phyloP scores from a whole-genome alignment of 2,888 invertebrate genomes.

The Drosophila mettleri region DNA sequence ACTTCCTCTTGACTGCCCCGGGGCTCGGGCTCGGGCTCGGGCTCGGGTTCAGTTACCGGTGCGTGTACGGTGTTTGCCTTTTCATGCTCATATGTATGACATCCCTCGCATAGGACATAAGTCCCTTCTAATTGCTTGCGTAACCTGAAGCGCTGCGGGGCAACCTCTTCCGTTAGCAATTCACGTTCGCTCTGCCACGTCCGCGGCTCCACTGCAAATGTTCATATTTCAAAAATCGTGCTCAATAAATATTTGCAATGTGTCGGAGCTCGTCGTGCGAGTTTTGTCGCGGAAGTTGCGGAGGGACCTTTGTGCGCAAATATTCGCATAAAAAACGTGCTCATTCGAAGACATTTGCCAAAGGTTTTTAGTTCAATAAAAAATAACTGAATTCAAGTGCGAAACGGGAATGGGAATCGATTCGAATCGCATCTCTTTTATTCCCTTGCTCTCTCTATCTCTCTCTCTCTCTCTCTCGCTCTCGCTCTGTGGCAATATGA shows the following conservation, averaged over 20 bases:
- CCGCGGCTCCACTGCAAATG: slow-evolving; percentile 50
- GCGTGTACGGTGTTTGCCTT: slow-evolving; percentile 55
- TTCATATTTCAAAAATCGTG: slow-evolving; percentile 78
- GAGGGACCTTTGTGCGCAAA: slow-evolving; percentile 34
- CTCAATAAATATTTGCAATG: slow-evolving; percentile 76
- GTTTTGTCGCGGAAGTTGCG: background rate
- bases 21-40: slow-evolving; percentile 14
- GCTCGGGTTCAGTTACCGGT: slow-evolving; percentile 10
- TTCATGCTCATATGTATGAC: slow-evolving; percentile 55
- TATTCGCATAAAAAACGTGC: slow-evolving; percentile 67
- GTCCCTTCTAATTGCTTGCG: slow-evolving; percentile 79
- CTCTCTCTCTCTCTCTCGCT: background rate
- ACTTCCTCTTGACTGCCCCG: slow-evolving; percentile 69
- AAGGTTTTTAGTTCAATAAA: slow-evolving; percentile 47
- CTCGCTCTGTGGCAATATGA: slow-evolving; percentile 53
- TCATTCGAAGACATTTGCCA: slow-evolving; percentile 61
- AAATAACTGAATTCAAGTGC: slow-evolving; percentile 51
- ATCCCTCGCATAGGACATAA: slow-evolving; percentile 59
- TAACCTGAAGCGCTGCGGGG: slow-evolving; percentile 66
- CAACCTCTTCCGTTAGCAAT: slow-evolving; percentile 50
- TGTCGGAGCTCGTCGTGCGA: slow-evolving; percentile 29
- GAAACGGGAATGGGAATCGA: slow-evolving; percentile 40
- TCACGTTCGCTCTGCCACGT: slow-evolving; percentile 16
- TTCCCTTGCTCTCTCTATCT: background rate
- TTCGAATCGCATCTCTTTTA: slow-evolving; percentile 8